phyloP scores from a whole-genome alignment of 1,140 invertebrate species.

The Sweltsa coloradensis region DNA sequence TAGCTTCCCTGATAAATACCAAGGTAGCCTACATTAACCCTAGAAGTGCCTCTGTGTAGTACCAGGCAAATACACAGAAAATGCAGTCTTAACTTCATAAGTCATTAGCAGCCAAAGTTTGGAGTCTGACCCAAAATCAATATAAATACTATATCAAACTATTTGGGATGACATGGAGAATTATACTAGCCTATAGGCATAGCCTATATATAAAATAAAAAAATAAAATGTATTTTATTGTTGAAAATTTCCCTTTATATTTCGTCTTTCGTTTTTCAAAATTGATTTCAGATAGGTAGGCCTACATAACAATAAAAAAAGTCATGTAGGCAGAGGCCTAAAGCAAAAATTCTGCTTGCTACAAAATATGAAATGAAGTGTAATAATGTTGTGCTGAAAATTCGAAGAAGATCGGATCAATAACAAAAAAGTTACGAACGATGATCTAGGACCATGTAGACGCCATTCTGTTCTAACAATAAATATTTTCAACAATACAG shows the following conservation, averaged over 20 bases:
- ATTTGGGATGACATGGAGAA: background rate
- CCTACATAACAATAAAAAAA: background rate
- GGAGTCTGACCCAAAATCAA: background rate
- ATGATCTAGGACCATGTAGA: too few relatives aligned
- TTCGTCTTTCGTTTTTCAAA: background rate
- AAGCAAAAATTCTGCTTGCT: background rate
- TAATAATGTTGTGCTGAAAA: background rate
- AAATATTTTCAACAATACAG: too few relatives aligned
- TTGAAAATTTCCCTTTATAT: background rate
- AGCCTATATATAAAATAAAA: background rate
- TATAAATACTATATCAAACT: background rate
- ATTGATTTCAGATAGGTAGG: background rate
- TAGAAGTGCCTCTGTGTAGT: background rate
- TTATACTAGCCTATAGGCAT: background rate
- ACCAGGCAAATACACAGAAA: background rate
- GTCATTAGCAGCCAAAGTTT: background rate
- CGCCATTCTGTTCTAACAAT: too few relatives aligned
- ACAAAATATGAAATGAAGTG: background rate
- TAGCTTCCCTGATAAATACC: slow-evolving; percentile 66
- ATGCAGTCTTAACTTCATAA: background rate
- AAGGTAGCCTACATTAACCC: background rate
- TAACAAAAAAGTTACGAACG: too few relatives aligned
- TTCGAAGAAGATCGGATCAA: background rate
- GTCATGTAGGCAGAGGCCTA: background rate
- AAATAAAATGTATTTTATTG: background rate